A percentile compares a stretch with the other conserved stretches of the same genome.
These are phyloP conservation scores for Tenualosa thibaudeaui DNA, from an alignment of 2,797 vertebrate genomes.

Conservation along the genomic window DNA sequence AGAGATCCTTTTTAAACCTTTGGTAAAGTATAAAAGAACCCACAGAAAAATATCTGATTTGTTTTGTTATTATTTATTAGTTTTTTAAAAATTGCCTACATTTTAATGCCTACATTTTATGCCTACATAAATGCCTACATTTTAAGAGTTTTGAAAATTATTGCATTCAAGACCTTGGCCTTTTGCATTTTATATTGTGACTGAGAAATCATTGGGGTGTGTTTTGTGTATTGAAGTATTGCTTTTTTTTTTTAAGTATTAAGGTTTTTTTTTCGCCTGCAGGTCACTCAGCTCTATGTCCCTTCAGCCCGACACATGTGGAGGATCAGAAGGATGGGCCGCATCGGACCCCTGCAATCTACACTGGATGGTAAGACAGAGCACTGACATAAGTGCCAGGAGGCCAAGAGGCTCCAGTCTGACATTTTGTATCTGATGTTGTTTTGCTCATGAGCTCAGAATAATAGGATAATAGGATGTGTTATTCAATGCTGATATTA, in stretches of 20 bases:
- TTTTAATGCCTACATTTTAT: background rate
- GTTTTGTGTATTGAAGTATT: background rate
- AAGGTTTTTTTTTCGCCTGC: conserved; percentile 19
- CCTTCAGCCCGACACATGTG: conserved; percentile 92
- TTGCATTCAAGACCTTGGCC: too few species aligned
- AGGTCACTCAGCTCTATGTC: conserved; percentile 97
- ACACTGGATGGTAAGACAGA: conserved; percentile 87
- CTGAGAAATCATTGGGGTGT: background rate
- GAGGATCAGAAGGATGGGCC: conserved; percentile 93
- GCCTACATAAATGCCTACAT: too few species aligned
- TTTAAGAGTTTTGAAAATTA: too few species aligned
- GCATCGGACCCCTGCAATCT: conserved; percentile 94
- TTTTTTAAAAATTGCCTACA: background rate
- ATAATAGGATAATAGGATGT: too few species aligned
- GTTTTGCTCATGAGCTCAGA: too few species aligned
- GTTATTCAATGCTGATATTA: background rate
- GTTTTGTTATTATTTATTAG: background rate
- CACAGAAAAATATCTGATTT: background rate
- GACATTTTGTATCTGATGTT: too few species aligned
- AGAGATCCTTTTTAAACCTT: too few species aligned
- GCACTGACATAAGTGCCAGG: too few species aligned
- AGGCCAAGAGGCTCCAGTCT: too few species aligned
- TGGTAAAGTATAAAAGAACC: background rate
- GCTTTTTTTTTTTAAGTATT: conserved; percentile 30
- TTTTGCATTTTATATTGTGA: background rate